phyloP scores from a whole-genome alignment of 1,140 invertebrate species.

The Heliconius melpomene region DNA sequence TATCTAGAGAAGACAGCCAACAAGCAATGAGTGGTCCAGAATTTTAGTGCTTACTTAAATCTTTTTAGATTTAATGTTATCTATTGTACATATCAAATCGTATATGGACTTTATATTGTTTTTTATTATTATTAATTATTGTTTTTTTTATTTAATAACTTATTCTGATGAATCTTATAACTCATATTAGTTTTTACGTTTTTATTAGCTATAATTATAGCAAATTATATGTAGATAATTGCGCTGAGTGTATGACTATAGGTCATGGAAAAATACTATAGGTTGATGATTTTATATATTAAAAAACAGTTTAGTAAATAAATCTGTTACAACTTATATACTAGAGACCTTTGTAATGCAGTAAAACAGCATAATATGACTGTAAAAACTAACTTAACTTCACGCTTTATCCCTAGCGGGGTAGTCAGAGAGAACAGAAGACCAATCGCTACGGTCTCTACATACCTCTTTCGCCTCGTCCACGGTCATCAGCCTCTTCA shows the following conservation, averaged over 20 bases:
- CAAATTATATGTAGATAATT: constrained; percentile 16
- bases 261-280: constrained; percentile 25
- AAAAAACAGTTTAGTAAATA: too few species aligned
- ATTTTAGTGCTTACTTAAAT: neutral
- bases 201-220: neutral
- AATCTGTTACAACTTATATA: too few species aligned
- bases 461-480: too few species aligned
- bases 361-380: too few species aligned
- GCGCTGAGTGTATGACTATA: constrained; percentile 18
- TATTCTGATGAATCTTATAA: neutral
- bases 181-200: neutral
- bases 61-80: neutral
- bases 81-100: neutral
- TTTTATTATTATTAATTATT: neutral
- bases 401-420: too few species aligned
- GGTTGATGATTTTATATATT: neutral
- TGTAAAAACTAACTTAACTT: too few species aligned
- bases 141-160: neutral
- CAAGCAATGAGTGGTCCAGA: neutral
- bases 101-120: too few species aligned
- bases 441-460: too few species aligned
- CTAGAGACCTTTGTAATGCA: too few species aligned
- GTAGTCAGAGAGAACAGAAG: too few species aligned
- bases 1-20: neutral
- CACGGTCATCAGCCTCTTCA: too few species aligned